Evolutionary conservation across 2,113 vertebrate genomes (phyloP).

Genomic region (Catharus fuscescens): DNA sequence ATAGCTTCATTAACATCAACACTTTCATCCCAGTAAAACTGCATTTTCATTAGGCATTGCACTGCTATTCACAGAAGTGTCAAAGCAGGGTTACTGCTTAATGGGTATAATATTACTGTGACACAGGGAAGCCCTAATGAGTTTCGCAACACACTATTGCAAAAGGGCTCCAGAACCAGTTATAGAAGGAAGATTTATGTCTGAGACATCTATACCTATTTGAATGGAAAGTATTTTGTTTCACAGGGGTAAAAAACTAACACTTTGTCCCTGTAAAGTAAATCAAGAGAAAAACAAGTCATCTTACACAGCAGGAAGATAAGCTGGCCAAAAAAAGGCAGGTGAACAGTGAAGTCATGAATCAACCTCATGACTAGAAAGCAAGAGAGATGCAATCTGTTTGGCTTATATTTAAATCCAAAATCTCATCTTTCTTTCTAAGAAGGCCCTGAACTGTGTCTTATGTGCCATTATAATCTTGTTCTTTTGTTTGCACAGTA

Average conservation of each 20-base stretch:
- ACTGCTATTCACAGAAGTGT: neutral
- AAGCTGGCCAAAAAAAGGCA: neutral
- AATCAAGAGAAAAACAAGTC: neutral
- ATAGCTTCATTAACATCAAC: neutral
- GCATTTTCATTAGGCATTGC: neutral
- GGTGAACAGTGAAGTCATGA: neutral
- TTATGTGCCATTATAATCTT: neutral
- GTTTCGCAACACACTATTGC: neutral
- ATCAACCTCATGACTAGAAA: neutral
- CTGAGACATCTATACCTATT: neutral
- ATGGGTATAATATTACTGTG: neutral
- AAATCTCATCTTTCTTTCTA: neutral
- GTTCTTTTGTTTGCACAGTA: neutral
- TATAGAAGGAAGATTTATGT: neutral
- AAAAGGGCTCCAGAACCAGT: neutral
- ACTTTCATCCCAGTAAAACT: neutral
- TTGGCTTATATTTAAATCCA: neutral
- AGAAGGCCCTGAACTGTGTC: neutral
- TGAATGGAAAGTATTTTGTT: neutral
- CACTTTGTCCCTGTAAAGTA: neutral
- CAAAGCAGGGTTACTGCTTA: neutral
- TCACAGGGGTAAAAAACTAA: neutral
- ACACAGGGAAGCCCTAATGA: neutral
- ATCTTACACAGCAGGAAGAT: neutral
- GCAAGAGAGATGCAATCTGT: neutral